A percentile compares a stretch with the other conserved stretches of the same genome.
Evolutionary conservation across 2,888 invertebrate genomes (phyloP).

Genomic region (Diarsia rubi): DNA sequence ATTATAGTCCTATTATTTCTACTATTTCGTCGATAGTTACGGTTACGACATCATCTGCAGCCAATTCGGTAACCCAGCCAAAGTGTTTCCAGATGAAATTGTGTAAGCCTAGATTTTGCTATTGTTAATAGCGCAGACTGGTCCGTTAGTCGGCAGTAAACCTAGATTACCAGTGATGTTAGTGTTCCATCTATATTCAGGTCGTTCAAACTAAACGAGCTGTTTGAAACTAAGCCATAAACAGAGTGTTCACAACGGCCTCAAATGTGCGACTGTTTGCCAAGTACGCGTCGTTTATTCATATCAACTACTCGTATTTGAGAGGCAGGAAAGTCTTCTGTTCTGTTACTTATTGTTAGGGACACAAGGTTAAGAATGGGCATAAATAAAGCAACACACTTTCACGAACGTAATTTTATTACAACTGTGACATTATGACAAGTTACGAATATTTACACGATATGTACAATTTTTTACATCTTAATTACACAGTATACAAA

Average conservation of each 20-base stretch:
- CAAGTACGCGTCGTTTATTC: conserved; percentile 43
- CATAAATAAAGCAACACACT: conserved; percentile 58
- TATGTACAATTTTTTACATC: conserved; percentile 89
- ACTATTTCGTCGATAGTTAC: conserved; percentile 12
- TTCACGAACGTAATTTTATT: conserved; percentile 84
- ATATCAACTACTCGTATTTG: conserved; percentile 36
- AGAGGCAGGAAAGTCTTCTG: background rate
- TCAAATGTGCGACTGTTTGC: conserved; percentile 47
- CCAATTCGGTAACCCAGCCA: background rate
- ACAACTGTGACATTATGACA: conserved; percentile 85
- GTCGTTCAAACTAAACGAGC: conserved; percentile 42
- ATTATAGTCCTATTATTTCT: background rate
- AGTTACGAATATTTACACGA: conserved; percentile 88
- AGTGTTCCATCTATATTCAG: conserved; percentile 50
- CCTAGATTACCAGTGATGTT: conserved; percentile 25
- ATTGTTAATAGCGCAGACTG: conserved; percentile 6
- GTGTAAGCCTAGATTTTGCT: background rate
- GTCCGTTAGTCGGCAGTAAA: conserved; percentile 13
- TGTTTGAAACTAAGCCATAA: conserved; percentile 36
- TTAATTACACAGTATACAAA: conserved; percentile 82
- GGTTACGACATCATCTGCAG: too few relatives aligned
- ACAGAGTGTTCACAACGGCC: conserved; percentile 41
- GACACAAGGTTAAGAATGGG: conserved; percentile 9
- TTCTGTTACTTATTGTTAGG: conserved; percentile 5
- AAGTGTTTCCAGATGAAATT: conserved; percentile 4